Base-by-base conservation (phyloP, 2,113 vertebrate species). In the Protomyctophum bolini region DNA sequence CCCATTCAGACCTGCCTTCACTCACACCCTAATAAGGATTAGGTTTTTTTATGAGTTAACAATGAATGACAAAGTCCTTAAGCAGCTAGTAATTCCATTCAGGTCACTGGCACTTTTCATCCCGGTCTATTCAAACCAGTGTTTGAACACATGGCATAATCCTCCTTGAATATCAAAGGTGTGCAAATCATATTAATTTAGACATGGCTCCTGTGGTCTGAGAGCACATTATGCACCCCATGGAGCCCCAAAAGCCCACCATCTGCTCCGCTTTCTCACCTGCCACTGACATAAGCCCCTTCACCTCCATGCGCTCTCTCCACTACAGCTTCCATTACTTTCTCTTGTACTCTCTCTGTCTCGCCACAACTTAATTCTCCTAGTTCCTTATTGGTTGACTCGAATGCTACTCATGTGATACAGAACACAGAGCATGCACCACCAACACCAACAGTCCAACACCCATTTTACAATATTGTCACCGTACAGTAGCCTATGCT, bases 161-260 rank as follows among this genome's bases (percentile, higher is more conserved):
- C 92, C 91, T 90, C 91, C 33, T 93, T 93, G 91, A 78, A 89
- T 91, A 92, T 93, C 92, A 92, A 92, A 93, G 92, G 91, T 91
- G 91, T 85, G 89, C 86, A 88, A 87, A 83, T 88, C 89, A 90
- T 90, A 91, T 92, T 91, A 87, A 92, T 91, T 86, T 88, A 88
- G 88, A 87, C 86, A 83, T 83, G 79, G 87, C 82, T 86, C 82
- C 81, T 52, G 21, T 51, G 74, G 66, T 80, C 73, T 51, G 49
- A 68, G 65, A 80, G 73, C 81, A 81, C 85, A 83, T 88, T 90
- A 86, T 88, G 84, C 83, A 84, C 87, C 84, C 73, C 66, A 80
- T 73, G 73, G 78, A 87, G 76, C 75, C 82, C 68, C 73, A 57
- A 62, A 41, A 81, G 81, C 83, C 79, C 75, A 50, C 89, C 92